Base-by-base conservation (phyloP, 2,888 invertebrate genomes). In the Macrophya alboannulata region DNA sequence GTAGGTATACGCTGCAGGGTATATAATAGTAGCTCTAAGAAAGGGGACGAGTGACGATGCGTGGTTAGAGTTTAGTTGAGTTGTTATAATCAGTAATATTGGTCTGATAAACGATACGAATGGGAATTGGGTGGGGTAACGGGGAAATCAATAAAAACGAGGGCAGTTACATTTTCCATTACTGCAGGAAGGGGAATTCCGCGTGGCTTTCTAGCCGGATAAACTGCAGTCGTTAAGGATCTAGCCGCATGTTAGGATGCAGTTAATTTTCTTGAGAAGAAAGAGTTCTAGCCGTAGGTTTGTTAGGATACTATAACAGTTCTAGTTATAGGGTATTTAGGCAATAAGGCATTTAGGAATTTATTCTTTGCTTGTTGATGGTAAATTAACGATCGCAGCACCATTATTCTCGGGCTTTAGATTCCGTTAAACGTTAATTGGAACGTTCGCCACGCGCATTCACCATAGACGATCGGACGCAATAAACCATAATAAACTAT, bases 361-460 rank as follows among this genome's bases (percentile, higher is more conserved):
- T 81, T 25, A 81, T 81, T 21, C 62, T 62, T 40, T 43, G 37
- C 62, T 83, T 15, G 83, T 48, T 83, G 71, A 71, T 62, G 68
- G 65, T 68, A 71, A 83, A 83, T 83, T 83, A 83, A 83, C 83
- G 65, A 83, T 68, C 68, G 17, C 31, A 43, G 17, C 71, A 40
- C 51, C 71, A 71, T 83, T 83, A 83, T 83, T 83, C 62, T 83
- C 45, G 65, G 83, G 68, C 83, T 68, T 83, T 68, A 48, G 48
- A 83, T 83, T 83, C 51, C 83, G 83, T 83, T 71, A 71, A 83
- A 68, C 83, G 83, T 83, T 83, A 83, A 83, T 83, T 83, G 83
- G 83, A 83, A 83, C 83, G 83, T 51, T 83, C 68, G 65, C 83
- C 83, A 71, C 83, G 68, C 83, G 51, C 83, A 83, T 83, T 68